Conservation (phyloP, 2,888 invertebrate genomes). For the Strigamia maritima region DNA sequence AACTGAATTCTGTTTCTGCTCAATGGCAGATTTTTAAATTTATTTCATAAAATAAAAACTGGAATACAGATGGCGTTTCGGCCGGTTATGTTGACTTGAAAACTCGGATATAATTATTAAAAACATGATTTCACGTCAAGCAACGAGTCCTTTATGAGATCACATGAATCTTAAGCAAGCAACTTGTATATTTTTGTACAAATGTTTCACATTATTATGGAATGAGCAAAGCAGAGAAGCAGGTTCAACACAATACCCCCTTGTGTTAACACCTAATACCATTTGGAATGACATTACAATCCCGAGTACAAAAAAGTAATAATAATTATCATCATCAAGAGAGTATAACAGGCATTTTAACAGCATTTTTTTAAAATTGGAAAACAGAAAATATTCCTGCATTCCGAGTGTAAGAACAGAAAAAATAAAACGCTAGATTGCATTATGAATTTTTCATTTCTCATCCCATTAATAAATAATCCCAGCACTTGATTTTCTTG, state of each 20-base stretch:
- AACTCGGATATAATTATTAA: neutral
- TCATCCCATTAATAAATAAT: neutral
- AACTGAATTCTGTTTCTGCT: neutral
- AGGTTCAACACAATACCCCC: neutral
- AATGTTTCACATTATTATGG: conserved; percentile 2
- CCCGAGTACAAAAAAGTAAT: neutral
- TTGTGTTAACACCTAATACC: neutral
- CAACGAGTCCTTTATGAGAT: conserved; percentile 19
- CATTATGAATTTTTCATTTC: neutral
- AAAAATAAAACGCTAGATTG: conserved; percentile 2
- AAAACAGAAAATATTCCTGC: conserved; percentile 18
- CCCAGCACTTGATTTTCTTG: neutral
- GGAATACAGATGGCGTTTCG: neutral
- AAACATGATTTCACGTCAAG: conserved; percentile 6
- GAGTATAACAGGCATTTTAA: neutral
- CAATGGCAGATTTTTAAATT: neutral
- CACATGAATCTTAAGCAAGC: conserved; percentile 2
- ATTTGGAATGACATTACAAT: neutral
- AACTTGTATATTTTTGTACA: conserved; percentile 1
- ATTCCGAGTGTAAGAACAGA: neutral
- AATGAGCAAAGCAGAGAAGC: conserved; percentile 1
- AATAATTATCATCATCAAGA: too few relatives aligned
- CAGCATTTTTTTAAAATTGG: neutral
- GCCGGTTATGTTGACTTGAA: neutral
- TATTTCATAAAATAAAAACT: conserved; percentile 19